phyloP scores from a whole-genome alignment of 2,888 invertebrate genomes.

The Scaptomyza parva region DNA sequence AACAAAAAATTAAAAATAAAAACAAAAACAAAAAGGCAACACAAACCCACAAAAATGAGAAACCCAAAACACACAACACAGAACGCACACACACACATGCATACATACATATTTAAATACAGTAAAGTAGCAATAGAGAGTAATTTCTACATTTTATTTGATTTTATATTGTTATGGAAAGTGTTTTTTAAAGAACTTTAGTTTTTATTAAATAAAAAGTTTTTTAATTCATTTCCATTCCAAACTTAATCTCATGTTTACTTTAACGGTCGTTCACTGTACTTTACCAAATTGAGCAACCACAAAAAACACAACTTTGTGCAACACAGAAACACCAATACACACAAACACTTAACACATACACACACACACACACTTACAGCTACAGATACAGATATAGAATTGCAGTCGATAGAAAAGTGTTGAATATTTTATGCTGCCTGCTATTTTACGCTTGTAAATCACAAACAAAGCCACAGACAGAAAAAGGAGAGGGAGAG shows the following conservation, averaged over 20 bases:
- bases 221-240: too few species aligned
- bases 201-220: too few species aligned
- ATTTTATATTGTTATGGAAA: too few species aligned
- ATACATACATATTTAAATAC: slow-evolving; percentile 18
- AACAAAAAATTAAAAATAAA: slow-evolving; percentile 14
- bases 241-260: neutral
- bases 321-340: slow-evolving; percentile 17
- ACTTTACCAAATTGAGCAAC: slow-evolving; percentile 47
- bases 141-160: too few species aligned
- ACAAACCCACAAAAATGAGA: slow-evolving; percentile 47
- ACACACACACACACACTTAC: slow-evolving; percentile 10
- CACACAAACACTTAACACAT: slow-evolving; percentile 2
- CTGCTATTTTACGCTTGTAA: slow-evolving; percentile 77
- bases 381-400: slow-evolving; percentile 6
- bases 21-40: slow-evolving; percentile 35
- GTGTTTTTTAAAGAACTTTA: too few species aligned
- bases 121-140: neutral
- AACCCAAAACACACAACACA: slow-evolving; percentile 2
- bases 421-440: slow-evolving; percentile 72
- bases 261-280: slow-evolving; percentile 1
- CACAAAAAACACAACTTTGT: slow-evolving; percentile 46
- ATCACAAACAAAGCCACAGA: slow-evolving; percentile 71
- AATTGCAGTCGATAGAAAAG: slow-evolving; percentile 54
- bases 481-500: slow-evolving; percentile 26
- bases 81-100: slow-evolving; percentile 3